Conservation (phyloP, 2,888 invertebrate species). For the Yponomeuta sedellus region DNA sequence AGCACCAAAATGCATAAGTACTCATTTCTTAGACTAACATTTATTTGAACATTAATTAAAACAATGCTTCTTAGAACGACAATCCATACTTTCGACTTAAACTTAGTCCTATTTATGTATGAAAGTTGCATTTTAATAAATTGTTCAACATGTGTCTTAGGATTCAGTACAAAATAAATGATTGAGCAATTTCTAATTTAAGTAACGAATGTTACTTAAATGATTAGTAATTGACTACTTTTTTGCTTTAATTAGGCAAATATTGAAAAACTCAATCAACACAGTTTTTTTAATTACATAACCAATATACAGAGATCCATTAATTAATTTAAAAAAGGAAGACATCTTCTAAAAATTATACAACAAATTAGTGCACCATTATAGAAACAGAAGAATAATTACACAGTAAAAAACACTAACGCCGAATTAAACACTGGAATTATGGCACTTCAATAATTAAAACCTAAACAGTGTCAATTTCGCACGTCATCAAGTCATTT, state of each 20-base stretch:
- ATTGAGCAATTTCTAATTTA: not conserved
- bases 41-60: too few relatives aligned
- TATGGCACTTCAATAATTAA: conserved; percentile 13
- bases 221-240: not conserved
- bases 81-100: not conserved
- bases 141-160: not conserved
- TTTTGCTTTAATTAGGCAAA: conserved; percentile 1
- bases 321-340: conserved; percentile 1
- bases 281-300: conserved; percentile 21
- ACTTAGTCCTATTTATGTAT: not conserved
- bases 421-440: conserved; percentile 18
- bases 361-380: conserved; percentile 15
- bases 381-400: conserved; percentile 19
- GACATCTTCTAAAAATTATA: conserved; percentile 14
- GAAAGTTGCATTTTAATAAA: not conserved
- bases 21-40: not conserved
- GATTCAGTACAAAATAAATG: not conserved
- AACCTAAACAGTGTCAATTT: not conserved
- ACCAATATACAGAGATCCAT: conserved; percentile 6
- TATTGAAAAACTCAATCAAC: conserved; percentile 21
- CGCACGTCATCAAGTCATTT: not conserved
- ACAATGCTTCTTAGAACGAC: not conserved
- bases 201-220: not conserved
- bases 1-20: not conserved
- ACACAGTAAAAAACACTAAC: conserved; percentile 27